Evolutionary conservation across 2,888 invertebrate genomes (phyloP).

Genomic region (Pachydiplax longipennis): DNA sequence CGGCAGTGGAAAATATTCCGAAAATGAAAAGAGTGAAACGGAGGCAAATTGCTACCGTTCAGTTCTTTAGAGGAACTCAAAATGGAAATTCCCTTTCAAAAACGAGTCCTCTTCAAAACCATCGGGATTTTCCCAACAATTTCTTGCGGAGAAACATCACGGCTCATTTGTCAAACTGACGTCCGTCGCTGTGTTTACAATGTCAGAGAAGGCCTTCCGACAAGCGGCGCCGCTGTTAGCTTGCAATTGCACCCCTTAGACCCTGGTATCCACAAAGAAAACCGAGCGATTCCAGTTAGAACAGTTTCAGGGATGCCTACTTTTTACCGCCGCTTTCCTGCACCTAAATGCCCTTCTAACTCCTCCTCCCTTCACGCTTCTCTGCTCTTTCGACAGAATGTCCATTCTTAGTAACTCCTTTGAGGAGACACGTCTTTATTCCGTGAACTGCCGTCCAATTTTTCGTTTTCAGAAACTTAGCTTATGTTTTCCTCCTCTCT

Average conservation of each 20-base stretch:
- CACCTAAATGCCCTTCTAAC: not conserved
- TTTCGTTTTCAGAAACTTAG: not conserved
- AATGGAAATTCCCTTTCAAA: too few relatives aligned
- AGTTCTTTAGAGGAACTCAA: too few relatives aligned
- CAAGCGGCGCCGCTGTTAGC: not conserved
- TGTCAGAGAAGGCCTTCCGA: not conserved
- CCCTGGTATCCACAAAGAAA: not conserved
- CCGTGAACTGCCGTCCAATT: not conserved
- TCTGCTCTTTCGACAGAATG: not conserved
- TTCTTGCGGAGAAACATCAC: not conserved
- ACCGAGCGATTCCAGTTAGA: not conserved
- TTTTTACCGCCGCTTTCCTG: not conserved
- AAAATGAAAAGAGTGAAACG: too few relatives aligned
- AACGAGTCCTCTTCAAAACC: not conserved
- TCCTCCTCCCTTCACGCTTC: not conserved
- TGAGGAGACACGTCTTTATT: not conserved
- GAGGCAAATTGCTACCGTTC: too few relatives aligned
- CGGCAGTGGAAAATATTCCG: too few relatives aligned
- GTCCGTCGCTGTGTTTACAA: not conserved
- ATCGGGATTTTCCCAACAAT: not conserved
- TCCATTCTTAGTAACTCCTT: not conserved
- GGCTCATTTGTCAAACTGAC: not conserved
- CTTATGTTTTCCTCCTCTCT: not conserved
- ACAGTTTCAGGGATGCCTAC: not conserved
- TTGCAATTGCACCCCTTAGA: not conserved